phyloP scores from a whole-genome alignment of 2,797 vertebrate genomes.

The Percopsis omiscomaycus region DNA sequence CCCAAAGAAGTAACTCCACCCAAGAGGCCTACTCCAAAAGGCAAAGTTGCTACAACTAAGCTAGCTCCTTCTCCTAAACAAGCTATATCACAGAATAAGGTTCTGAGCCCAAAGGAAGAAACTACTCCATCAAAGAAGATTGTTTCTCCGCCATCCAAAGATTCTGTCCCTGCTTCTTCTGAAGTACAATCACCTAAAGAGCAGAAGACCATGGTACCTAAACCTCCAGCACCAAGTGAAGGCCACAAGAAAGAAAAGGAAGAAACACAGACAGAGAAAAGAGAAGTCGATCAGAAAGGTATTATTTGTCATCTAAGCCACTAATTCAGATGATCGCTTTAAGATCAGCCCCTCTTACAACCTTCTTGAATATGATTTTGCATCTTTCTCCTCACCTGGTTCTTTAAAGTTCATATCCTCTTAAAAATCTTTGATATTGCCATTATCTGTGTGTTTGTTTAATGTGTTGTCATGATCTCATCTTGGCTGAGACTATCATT shows the following conservation, averaged over 20 bases:
- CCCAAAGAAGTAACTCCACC: slow-evolving; percentile 70
- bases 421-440: neutral
- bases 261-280: slow-evolving; percentile 10
- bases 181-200: slow-evolving; percentile 12
- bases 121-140: slow-evolving; percentile 8
- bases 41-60: slow-evolving; percentile 18
- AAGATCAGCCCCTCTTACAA: slow-evolving; percentile 36
- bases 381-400: slow-evolving; percentile 7
- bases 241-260: slow-evolving; percentile 15
- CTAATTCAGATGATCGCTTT: slow-evolving; percentile 31
- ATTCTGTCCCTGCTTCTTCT: slow-evolving; percentile 22
- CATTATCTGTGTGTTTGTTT: slow-evolving; percentile 14
- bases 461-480: neutral
- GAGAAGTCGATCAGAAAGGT: slow-evolving; percentile 51
- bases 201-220: neutral
- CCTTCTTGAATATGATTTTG: slow-evolving; percentile 9
- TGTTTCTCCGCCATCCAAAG: slow-evolving; percentile 5
- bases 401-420: slow-evolving; percentile 11
- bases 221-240: slow-evolving; percentile 19
- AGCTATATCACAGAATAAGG: slow-evolving; percentile 16
- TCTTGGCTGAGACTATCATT: slow-evolving; percentile 22
- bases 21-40: slow-evolving; percentile 54
- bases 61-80: slow-evolving; percentile 20
- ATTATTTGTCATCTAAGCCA: slow-evolving; percentile 37
- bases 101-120: slow-evolving; percentile 20